Conservation (phyloP, 2,797 vertebrate genomes). For the Mus minutoides region DNA sequence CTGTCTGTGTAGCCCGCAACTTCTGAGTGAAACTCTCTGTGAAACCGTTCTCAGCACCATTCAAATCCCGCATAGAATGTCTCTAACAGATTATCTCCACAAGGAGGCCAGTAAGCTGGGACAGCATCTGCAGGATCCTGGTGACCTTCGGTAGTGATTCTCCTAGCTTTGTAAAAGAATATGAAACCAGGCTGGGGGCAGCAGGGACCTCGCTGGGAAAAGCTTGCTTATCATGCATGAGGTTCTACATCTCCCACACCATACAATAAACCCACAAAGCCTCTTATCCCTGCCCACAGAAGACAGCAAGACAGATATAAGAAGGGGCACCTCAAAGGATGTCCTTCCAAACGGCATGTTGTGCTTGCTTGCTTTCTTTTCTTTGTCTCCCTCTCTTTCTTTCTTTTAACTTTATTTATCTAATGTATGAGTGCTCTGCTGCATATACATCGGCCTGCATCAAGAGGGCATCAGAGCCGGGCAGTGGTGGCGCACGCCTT, state of each 20-base stretch:
- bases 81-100: no score
- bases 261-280: not conserved
- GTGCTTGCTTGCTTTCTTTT: no score
- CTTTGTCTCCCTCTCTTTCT: no score
- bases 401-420: no score
- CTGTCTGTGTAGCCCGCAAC: not conserved
- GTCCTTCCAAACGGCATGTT: not conserved
- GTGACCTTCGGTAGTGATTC: not conserved
- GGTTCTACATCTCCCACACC: not conserved
- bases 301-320: not conserved
- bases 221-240: not conserved
- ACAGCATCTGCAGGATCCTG: constrained; percentile 8
- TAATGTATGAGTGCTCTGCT: no score
- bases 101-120: not conserved
- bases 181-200: not conserved
- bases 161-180: not conserved
- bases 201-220: not conserved
- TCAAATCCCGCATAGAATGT: not conserved
- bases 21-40: constrained; percentile 36
- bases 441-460: no score
- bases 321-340: accelerated
- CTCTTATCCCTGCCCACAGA: not conserved
- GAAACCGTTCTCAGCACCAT: not conserved
- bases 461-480: no score
- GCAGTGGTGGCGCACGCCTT: no score